Evolutionary conservation across 2,888 invertebrate species (phyloP).

Genomic region (Romanomermis culicivorax): DNA sequence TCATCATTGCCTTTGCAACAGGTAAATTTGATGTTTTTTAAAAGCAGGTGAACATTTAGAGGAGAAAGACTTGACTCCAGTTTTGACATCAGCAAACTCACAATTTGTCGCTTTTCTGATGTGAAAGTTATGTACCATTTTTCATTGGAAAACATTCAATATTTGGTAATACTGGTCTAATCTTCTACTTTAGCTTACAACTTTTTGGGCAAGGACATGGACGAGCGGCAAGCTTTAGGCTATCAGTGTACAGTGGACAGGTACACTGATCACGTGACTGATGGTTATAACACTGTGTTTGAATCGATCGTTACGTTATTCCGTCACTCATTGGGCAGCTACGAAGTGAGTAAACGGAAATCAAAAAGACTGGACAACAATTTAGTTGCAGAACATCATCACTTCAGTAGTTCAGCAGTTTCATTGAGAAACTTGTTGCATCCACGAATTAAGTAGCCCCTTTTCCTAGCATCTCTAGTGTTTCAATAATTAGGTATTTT

Average conservation of each 20-base stretch:
- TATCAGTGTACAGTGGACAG: background rate
- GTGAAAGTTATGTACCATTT: too few species aligned
- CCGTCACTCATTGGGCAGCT: constrained; percentile 89
- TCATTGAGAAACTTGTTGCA: too few species aligned
- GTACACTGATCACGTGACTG: constrained; percentile 16
- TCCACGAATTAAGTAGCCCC: too few species aligned
- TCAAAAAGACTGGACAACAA: too few species aligned
- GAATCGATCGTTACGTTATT: constrained; percentile 94
- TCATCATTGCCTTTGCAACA: constrained; percentile 84
- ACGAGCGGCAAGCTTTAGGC: background rate
- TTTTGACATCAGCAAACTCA: too few species aligned
- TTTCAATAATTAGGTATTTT: too few species aligned
- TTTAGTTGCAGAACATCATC: too few species aligned
- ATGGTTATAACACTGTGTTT: constrained; percentile 45
- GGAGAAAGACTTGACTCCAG: too few species aligned
- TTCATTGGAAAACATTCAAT: too few species aligned
- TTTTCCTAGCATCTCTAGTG: too few species aligned
- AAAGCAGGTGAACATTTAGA: constrained; percentile 16
- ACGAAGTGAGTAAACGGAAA: constrained; percentile 66
- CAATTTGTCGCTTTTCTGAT: too few species aligned
- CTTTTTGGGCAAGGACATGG: constrained; percentile 63
- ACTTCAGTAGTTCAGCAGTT: too few species aligned
- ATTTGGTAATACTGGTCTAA: background rate
- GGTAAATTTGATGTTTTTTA: constrained; percentile 44
- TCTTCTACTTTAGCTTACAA: constrained; percentile 32